phyloP scores from a whole-genome alignment of 2,888 invertebrate genomes.

The Drosophila merina region DNA sequence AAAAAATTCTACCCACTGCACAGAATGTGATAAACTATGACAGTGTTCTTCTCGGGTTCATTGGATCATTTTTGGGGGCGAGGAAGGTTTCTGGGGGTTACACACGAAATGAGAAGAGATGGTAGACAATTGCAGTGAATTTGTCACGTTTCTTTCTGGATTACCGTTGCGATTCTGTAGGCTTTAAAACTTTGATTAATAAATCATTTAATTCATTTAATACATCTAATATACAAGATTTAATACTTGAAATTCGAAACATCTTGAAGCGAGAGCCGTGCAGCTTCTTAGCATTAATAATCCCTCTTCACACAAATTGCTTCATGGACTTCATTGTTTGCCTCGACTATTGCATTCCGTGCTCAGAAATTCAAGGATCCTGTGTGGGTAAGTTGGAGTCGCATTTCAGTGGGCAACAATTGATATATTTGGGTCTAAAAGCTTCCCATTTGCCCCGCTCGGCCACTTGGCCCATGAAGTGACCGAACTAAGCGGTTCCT shows the following conservation, averaged over 20 bases:
- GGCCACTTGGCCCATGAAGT: conserved; percentile 37
- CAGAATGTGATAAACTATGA: conserved; percentile 55
- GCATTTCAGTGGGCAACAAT: conserved; percentile 45
- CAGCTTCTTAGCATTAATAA: background rate
- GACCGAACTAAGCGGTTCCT: conserved; percentile 69
- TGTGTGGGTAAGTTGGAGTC: conserved; percentile 32
- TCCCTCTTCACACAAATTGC: conserved; percentile 2
- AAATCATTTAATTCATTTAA: too few species aligned
- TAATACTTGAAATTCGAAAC: conserved; percentile 2
- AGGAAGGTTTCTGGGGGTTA: conserved; percentile 7
- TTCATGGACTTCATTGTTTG: conserved; percentile 6
- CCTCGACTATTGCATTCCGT: conserved; percentile 18
- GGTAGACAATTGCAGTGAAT: conserved; percentile 46
- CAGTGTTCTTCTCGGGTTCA: conserved; percentile 33
- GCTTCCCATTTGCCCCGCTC: conserved; percentile 1
- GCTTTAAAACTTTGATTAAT: background rate
- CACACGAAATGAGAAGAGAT: conserved; percentile 18
- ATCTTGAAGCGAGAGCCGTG: conserved; percentile 8
- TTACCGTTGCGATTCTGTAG: conserved; percentile 7
- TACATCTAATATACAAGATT: too few species aligned
- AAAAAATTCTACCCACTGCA: conserved; percentile 41
- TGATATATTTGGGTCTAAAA: conserved; percentile 15
- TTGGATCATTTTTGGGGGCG: conserved; percentile 35
- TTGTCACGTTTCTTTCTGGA: conserved; percentile 36
- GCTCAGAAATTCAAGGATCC: conserved; percentile 61